Conservation (phyloP, 64 coral and sea anemone genomes). For the Stylophora pistillata region DNA sequence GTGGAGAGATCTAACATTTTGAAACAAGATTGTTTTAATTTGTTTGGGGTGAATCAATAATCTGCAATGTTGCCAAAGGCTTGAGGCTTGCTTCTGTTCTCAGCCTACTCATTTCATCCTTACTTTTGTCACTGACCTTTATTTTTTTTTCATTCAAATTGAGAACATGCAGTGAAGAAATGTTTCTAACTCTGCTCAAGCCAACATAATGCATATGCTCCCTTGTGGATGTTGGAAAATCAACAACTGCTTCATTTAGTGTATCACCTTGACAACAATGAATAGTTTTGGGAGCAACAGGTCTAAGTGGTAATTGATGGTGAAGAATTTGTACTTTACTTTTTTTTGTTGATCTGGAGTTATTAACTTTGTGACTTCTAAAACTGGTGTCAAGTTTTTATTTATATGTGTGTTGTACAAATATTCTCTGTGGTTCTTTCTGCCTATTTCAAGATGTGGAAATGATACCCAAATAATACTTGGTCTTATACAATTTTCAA, state of each 20-base stretch:
- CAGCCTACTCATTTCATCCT: slow-evolving; percentile 21
- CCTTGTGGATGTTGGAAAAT: slow-evolving; percentile 27
- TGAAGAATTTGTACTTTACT: slow-evolving; percentile 23
- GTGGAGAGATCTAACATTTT: no score
- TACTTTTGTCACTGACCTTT: slow-evolving; percentile 9
- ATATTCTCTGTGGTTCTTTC: slow-evolving; percentile 7
- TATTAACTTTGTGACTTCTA: slow-evolving; percentile 22
- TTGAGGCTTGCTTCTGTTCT: slow-evolving; percentile 16
- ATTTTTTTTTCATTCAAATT: slow-evolving; percentile 44
- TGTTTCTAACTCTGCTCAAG: slow-evolving; percentile 16
- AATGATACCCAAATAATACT: slow-evolving; percentile 49
- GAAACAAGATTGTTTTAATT: neutral
- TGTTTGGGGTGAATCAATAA: neutral
- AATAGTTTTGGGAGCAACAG: slow-evolving; percentile 43
- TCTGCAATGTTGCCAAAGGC: neutral
- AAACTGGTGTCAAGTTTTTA: slow-evolving; percentile 35
- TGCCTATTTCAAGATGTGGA: slow-evolving; percentile 29
- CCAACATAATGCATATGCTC: slow-evolving; percentile 42
- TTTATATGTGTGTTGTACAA: slow-evolving; percentile 9
- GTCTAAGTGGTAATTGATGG: slow-evolving; percentile 21
- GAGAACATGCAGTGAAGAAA: slow-evolving; percentile 1
- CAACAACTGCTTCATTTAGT: slow-evolving; percentile 29
- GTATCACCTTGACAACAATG: slow-evolving; percentile 39
- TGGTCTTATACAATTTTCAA: slow-evolving; percentile 18
- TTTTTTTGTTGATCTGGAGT: slow-evolving; percentile 29